Evolutionary conservation across 2,888 invertebrate species (phyloP).

Genomic region (Drosophila multiciliata): DNA sequence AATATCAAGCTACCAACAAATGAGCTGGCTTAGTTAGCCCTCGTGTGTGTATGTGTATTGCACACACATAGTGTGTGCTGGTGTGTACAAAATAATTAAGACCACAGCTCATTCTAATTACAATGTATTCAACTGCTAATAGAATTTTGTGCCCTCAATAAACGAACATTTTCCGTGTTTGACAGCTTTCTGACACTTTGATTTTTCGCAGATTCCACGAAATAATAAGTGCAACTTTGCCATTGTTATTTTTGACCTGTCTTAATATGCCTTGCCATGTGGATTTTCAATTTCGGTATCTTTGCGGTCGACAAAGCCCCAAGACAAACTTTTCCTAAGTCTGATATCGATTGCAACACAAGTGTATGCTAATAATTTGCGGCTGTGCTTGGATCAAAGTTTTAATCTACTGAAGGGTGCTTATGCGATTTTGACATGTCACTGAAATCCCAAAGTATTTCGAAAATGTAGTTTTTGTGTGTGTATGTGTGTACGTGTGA

Average conservation of each 20-base stretch:
- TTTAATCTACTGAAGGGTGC: constrained; percentile 68
- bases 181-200: constrained; percentile 32
- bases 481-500: constrained; percentile 5
- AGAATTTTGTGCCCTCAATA: constrained; percentile 31
- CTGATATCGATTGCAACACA: constrained; percentile 2
- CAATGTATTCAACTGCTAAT: constrained; percentile 70
- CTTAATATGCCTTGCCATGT: background rate
- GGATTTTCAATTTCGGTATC: constrained; percentile 10
- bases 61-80: constrained; percentile 2
- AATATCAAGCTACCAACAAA: constrained; percentile 66
- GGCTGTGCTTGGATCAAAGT: constrained; percentile 51
- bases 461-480: background rate
- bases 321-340: background rate
- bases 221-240: constrained; percentile 28
- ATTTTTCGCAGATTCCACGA: constrained; percentile 15
- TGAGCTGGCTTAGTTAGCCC: constrained; percentile 44
- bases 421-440: constrained; percentile 53
- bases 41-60: background rate
- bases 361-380: constrained; percentile 50
- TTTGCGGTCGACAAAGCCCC: constrained; percentile 7
- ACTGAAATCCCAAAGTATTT: constrained; percentile 16
- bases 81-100: constrained; percentile 47
- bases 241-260: constrained; percentile 16
- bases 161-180: constrained; percentile 18
- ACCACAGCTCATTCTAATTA: constrained; percentile 51